These are phyloP conservation scores for Ciconia maguari DNA, from an alignment of 2,113 vertebrate genomes.

Conservation along the genomic window DNA sequence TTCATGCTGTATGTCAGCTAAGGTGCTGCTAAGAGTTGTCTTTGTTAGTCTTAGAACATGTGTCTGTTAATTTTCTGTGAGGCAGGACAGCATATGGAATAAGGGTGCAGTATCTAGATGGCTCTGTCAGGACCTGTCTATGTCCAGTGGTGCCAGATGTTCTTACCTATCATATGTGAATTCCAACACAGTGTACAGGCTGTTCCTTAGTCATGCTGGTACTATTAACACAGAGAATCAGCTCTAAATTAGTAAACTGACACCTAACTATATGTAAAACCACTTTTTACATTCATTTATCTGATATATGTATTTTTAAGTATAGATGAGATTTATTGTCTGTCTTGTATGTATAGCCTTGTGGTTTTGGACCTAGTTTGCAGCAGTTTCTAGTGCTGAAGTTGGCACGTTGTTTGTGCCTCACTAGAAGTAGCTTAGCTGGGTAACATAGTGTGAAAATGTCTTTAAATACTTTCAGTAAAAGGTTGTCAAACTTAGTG, in stretches of 20 bases:
- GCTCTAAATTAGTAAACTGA: background rate
- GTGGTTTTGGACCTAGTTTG: background rate
- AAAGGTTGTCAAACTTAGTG: background rate
- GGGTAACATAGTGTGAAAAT: background rate
- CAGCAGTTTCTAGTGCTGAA: background rate
- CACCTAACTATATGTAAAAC: background rate
- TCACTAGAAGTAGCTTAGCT: background rate
- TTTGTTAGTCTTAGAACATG: background rate
- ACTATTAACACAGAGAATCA: background rate
- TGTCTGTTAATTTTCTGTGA: background rate
- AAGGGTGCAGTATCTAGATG: background rate
- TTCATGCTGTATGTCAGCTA: background rate
- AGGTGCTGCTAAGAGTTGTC: background rate
- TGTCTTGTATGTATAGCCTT: background rate
- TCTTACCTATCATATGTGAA: background rate
- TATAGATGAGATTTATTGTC: background rate
- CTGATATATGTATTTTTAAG: background rate
- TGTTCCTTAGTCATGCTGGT: background rate
- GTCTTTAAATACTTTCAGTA: background rate
- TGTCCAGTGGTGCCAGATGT: background rate
- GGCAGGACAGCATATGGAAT: background rate
- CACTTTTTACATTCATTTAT: background rate
- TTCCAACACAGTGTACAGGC: fast-evolving
- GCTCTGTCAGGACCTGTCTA: fast-evolving
- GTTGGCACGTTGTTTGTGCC: background rate